Conservation (phyloP, 2,113 vertebrate genomes). For the Sceloporus tristichus region DNA sequence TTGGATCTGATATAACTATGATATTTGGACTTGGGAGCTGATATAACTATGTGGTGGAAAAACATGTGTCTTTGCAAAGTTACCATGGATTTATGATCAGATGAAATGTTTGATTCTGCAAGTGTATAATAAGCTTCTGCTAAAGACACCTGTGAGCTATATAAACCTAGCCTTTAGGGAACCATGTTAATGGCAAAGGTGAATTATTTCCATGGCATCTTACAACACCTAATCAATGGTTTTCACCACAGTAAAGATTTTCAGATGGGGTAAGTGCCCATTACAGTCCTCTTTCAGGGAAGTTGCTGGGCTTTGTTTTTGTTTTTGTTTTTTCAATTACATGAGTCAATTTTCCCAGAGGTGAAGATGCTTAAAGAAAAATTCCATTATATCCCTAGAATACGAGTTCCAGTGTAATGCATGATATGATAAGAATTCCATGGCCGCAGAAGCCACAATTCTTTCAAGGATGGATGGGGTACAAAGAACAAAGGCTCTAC, state of each 20-base stretch:
- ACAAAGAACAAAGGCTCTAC: too few species aligned
- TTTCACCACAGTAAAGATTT: conserved; percentile 38
- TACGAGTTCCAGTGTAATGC: background rate
- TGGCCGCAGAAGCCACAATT: background rate
- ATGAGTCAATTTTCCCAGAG: background rate
- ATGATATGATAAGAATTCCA: background rate
- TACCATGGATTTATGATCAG: background rate
- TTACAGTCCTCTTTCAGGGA: background rate
- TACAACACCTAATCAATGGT: conserved; percentile 33
- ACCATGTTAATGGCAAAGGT: conserved; percentile 24
- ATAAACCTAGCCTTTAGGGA: background rate
- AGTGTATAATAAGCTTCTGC: conserved; percentile 23
- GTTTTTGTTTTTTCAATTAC: conserved; percentile 28
- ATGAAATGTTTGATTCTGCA: background rate
- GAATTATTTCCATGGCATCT: conserved; percentile 9
- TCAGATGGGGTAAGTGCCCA: conserved; percentile 21
- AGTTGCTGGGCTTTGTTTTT: background rate
- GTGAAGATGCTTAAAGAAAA: background rate
- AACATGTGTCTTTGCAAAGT: background rate
- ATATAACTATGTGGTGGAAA: too few species aligned
- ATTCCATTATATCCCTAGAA: background rate
- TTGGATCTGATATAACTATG: background rate
- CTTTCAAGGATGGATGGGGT: background rate
- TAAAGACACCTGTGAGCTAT: background rate
- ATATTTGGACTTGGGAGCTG: too few species aligned